Base-by-base conservation (phyloP, 2,113 vertebrate species). In the Leptocoma aspasia region DNA sequence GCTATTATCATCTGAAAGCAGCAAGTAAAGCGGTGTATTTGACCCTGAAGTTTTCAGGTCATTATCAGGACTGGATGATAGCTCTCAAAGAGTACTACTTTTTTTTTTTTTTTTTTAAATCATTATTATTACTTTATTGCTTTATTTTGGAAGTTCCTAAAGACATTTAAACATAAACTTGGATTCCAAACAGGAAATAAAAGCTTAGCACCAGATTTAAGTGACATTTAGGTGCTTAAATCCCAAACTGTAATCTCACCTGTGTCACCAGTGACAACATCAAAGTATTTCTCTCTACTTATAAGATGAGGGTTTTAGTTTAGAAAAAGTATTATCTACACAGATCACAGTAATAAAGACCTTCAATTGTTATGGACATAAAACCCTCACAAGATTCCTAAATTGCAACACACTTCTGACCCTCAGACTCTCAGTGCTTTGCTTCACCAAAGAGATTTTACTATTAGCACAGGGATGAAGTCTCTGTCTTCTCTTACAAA, bases 1-100 rank as follows among this genome's bases (percentile, higher is more conserved):
- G 35, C 57, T 92, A 91, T 86, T 95, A 81, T 90, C 76, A 91
- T 88, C 91, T 70, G 72, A 89, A 94, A 89, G 33, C 23, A 75
- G 35, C 33, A 89, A 92, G 71, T 47, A 31, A 94, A 96, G 42
- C 71, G 19, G 10, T 60, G 17, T 39, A 71, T 86, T 85, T 73
- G 50, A 59, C 41, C 86, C 81, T 59, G 22, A 95, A 78, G 44
- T 92, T 94, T 96, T 94, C 20, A 78, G 56, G 49, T 89, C 28
- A 13, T 78, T 92, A 44, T 70, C 21, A 44, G 44, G 39, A 78
- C 54, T 33, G 21, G 24, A 91, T 91, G 35, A 72, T 86, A 82
- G 59, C 22, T 69, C 59, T 76, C 41, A 68, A 50, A 75, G 44
- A 75, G 17, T 31, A 13, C 7, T 80, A 11, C 11, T 4, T n/a